Conservation (phyloP, 2,113 vertebrate genomes). For the Herpetotheres cachinnans region DNA sequence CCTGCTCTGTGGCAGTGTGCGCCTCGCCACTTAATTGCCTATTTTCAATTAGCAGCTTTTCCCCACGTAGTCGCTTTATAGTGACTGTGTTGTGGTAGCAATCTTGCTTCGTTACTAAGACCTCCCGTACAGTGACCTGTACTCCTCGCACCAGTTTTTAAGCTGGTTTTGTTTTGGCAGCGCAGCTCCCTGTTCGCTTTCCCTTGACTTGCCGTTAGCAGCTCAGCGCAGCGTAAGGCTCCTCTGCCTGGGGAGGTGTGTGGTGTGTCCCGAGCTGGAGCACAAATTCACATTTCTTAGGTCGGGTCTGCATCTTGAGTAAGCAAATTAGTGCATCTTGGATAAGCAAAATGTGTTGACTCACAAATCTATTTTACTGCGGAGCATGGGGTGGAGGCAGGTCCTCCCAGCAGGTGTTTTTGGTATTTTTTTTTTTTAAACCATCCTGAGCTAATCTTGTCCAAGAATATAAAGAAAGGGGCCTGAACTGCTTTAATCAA, state of each 20-base stretch:
- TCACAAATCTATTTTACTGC: accelerated
- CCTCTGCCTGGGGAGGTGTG: neutral
- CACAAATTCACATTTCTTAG: accelerated
- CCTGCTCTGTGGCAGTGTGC: neutral
- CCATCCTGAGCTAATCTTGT: neutral
- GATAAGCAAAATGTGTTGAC: neutral
- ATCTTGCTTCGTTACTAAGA: accelerated
- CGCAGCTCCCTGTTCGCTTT: neutral
- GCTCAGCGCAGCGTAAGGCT: neutral
- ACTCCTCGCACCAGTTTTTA: neutral
- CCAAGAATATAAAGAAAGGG: neutral
- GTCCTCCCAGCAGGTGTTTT: accelerated
- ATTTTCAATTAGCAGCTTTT: accelerated
- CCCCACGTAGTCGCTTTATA: accelerated
- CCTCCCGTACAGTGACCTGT: neutral
- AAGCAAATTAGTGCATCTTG: neutral
- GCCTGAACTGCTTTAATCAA: neutral
- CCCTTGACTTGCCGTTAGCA: neutral
- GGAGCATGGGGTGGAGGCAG: neutral
- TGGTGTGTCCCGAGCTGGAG: neutral
- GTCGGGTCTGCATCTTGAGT: neutral
- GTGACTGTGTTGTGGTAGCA: accelerated
- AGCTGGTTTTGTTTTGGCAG: neutral
- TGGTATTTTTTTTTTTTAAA: neutral
- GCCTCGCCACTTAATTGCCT: accelerated